These are phyloP conservation scores for Schizopygopsis malacanthus DNA, from an alignment of 2,797 vertebrate species.

Conservation along the genomic window DNA sequence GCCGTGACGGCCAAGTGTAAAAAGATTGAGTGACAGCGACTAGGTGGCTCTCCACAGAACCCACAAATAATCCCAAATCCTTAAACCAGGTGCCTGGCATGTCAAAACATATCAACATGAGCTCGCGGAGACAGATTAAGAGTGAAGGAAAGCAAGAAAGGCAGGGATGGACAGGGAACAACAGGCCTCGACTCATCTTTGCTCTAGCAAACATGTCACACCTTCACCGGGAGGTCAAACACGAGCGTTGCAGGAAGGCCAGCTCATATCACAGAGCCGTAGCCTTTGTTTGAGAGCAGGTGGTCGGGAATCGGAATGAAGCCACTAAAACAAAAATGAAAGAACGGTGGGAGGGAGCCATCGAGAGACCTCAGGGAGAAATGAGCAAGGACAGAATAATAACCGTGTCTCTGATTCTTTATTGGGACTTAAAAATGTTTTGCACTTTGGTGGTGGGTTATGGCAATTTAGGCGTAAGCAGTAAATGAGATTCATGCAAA, in stretches of 20 bases:
- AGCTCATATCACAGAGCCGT: neutral
- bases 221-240: slow-evolving; percentile 20
- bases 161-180: neutral
- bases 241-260: neutral
- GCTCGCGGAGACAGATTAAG: slow-evolving; percentile 4
- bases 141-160: slow-evolving; percentile 14
- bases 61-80: slow-evolving; percentile 32
- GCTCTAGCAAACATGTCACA: slow-evolving; percentile 27
- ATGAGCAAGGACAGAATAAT: slow-evolving; percentile 24
- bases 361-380: slow-evolving; percentile 19
- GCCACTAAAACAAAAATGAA: slow-evolving; percentile 19
- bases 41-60: slow-evolving; percentile 34
- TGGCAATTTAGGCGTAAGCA: neutral
- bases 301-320: slow-evolving; percentile 35
- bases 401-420: slow-evolving; percentile 2
- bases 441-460: slow-evolving; percentile 3
- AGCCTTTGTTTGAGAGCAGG: slow-evolving; percentile 19
- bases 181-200: slow-evolving; percentile 19
- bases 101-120: slow-evolving; percentile 35
- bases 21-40: slow-evolving; percentile 31
- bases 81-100: slow-evolving; percentile 35
- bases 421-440: slow-evolving; percentile 22
- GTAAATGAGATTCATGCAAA: neutral
- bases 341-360: neutral
- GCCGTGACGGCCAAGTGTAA: slow-evolving; percentile 16